Base-by-base conservation (phyloP, 2,797 vertebrate species). In the Oreonectes daqikongensis region DNA sequence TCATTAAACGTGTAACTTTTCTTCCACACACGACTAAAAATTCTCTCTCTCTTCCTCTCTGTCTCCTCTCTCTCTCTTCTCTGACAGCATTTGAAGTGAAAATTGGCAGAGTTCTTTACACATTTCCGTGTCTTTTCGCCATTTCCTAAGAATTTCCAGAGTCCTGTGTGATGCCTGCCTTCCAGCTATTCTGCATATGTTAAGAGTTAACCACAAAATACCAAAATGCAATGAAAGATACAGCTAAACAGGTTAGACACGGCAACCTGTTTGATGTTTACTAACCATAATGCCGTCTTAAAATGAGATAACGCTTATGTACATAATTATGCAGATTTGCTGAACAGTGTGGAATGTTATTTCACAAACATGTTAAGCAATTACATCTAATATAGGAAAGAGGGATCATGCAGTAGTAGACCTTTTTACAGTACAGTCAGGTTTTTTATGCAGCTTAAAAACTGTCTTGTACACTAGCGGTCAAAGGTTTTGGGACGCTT, bases 1-100 rank as follows among this genome's bases (percentile, higher is more conserved):
- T 96, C 92, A 95, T 96, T 95, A 95, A 93, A 95, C 81, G 92
- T 95, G 94, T 89, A 91, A 93, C 88, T 89, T 89, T 89, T 86
- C 89, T 90, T 75, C 65, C 46, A 50, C 46, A 48, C 73, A 0
- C 7, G 83, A 81, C 84, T 61, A 75, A 75, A 82, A 79, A 73
- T 14, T 85, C 81, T 88, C 0, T 2, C 68, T 76, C 44, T 52
- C 50, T 73, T 44, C 48, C 38, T 60, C 85, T 88, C 82, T 86
- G 82, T 88, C 1, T 1, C 32, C 50, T 66, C 24, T 61, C 78
- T 67, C 83, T 89, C 79, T 88, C 1, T 1, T 48, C 38, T 69
- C 87, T 90, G 90, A 93, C 90, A 93, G 89, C 87, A 89, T 89
- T 89, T 87, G 82, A 92, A 89, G 92, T 93, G 91, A 93, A 94